Base-by-base conservation (phyloP, 2,113 vertebrate species). In the Excalfactoria chinensis region DNA sequence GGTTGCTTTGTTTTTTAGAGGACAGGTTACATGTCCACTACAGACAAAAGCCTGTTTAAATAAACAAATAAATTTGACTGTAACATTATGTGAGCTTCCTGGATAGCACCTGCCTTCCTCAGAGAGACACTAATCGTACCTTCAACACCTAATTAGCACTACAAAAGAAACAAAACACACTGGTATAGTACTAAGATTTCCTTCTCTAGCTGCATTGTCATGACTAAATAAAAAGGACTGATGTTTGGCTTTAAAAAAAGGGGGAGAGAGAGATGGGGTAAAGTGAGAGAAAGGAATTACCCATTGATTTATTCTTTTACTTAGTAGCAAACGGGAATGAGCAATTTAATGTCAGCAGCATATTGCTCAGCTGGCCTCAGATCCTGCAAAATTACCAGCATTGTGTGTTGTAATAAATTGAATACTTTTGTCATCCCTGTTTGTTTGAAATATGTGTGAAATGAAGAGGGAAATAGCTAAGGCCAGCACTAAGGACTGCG, bases 381-480 rank as follows among this genome's bases (percentile, higher is more conserved):
- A 90, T 35, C 43, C 93, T 41, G 68, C 78, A 91, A 90, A 95
- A 95, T 93, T 93, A 87, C 91, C 91, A 63, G 89, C 84, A 85
- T 44, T 80, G 91, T 93, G 46, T 86, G 64, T 93, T 91, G 86
- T 89, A 89, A 96, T 92, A 95, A 96, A 96, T 95, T 91, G 86
- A 72, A 60, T 51, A 59, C 77, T 93, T 96, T 89, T 93, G 92
- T 95, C 96, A 95, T 32, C 74, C 71, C 66, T 74, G 89, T 89
- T 95, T 94, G 46, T 68, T 85, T 94, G 94, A 96, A 96, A 96
- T 95, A 96, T 77, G 81, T 79, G 84, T 93, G 91, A 96, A 94
- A 91, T 51, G 91, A 92, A 92, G 78, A 92, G 71, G 64, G 89
- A 96, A 96, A 96, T 87, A 85, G 91, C 89, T 63, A 93, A 73